Conservation (phyloP, 2,113 vertebrate species). For the Prietella phreatophila region DNA sequence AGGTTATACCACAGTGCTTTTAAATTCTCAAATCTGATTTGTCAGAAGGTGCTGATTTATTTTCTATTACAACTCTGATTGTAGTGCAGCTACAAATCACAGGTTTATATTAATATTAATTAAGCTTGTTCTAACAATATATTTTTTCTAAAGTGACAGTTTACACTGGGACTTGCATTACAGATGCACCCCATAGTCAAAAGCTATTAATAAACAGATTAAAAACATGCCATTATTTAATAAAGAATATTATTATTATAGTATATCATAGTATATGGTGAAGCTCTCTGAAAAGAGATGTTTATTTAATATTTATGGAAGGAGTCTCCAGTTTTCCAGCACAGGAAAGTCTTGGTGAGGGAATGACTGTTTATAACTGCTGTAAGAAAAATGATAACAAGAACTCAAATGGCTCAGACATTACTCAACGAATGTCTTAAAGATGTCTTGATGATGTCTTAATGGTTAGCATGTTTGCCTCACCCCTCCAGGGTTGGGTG, state of each 20-base stretch:
- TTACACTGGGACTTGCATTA: not conserved
- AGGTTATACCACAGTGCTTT: not conserved
- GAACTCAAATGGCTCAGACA: not conserved
- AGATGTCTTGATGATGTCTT: too few species aligned
- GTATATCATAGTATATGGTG: not conserved
- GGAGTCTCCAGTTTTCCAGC: not conserved
- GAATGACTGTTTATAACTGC: not conserved
- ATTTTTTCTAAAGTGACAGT: not conserved
- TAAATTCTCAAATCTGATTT: not conserved
- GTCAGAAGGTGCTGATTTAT: not conserved
- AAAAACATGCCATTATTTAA: not conserved
- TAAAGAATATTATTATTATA: not conserved
- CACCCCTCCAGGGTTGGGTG: too few species aligned
- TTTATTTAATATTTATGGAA: not conserved
- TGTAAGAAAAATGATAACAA: not conserved
- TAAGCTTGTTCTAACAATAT: too few species aligned
- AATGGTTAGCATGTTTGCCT: too few species aligned
- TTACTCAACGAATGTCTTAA: too few species aligned
- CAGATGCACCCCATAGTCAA: not conserved
- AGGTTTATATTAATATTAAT: too few species aligned
- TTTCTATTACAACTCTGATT: not conserved
- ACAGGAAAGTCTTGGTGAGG: not conserved
- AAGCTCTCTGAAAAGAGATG: not conserved
- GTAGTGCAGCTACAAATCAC: not conserved
- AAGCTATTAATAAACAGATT: not conserved